Evolutionary conservation across 2,797 vertebrate genomes (phyloP).

Genomic region (Poecile montanus): DNA sequence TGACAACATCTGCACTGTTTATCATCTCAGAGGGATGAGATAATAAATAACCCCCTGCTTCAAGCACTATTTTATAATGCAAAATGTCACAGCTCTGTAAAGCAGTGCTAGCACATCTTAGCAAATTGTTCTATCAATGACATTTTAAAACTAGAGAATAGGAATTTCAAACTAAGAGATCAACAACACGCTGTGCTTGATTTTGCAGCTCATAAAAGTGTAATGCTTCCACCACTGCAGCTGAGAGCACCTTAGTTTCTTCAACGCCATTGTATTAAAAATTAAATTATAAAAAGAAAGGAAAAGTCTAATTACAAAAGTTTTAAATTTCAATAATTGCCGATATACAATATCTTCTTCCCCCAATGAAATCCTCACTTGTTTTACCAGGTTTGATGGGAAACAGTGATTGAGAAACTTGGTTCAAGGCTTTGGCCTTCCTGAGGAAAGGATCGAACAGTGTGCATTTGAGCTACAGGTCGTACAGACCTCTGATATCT

Average conservation of each 20-base stretch:
- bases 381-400: not conserved
- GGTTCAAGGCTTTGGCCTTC: not conserved
- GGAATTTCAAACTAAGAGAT: not conserved
- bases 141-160: not conserved
- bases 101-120: not conserved
- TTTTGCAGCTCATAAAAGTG: not conserved
- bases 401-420: not conserved
- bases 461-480: accelerated
- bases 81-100: not conserved
- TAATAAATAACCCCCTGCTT: not conserved
- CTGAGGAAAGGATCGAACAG: not conserved
- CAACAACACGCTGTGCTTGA: not conserved
- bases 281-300: not conserved
- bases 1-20: not conserved
- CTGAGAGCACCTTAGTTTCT: not conserved
- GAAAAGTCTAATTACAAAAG: not conserved
- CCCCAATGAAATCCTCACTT: not conserved
- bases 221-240: not conserved
- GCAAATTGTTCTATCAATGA: not conserved
- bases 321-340: not conserved
- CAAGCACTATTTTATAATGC: not conserved
- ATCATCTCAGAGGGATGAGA: not conserved
- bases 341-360: not conserved
- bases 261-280: not conserved
- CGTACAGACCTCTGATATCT: not conserved